phyloP scores from a whole-genome alignment of 2,113 vertebrate species.

The Natator depressus region DNA sequence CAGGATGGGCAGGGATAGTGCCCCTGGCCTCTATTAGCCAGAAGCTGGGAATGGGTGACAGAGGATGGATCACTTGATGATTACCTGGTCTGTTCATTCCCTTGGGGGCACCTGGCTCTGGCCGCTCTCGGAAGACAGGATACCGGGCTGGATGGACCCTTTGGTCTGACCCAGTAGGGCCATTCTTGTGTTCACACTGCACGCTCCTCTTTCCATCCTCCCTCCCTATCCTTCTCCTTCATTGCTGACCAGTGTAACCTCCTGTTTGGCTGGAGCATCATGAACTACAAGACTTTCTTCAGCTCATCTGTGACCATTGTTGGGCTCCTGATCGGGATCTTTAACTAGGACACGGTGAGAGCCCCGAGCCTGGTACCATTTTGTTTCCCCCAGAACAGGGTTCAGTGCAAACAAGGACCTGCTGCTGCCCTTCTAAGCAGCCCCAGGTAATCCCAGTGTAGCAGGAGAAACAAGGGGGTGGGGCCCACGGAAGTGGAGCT shows the following conservation, averaged over 20 bases:
- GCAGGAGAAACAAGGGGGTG: background rate
- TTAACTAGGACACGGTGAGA: conserved; percentile 41
- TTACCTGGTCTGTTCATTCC: no score
- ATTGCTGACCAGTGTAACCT: conserved; percentile 60
- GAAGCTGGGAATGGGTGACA: no score
- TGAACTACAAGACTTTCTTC: conserved; percentile 43
- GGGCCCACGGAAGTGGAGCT: background rate
- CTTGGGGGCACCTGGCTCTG: no score
- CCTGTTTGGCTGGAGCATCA: conserved; percentile 55
- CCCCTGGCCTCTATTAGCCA: no score
- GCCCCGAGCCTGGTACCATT: background rate
- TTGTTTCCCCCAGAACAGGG: no score
- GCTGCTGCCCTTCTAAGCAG: background rate
- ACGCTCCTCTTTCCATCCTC: rapidly evolving
- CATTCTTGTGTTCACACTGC: no score
- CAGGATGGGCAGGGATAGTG: no score
- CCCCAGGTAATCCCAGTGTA: background rate
- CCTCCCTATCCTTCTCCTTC: no score
- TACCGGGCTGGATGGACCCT: no score
- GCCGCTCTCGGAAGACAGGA: no score
- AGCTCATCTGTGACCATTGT: conserved; percentile 50
- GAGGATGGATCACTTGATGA: no score
- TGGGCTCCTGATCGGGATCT: conserved; percentile 52
- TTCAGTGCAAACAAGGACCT: background rate
- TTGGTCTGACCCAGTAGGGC: background rate